Base-by-base conservation (phyloP, 2,113 vertebrate genomes). In the Marcusenius ussheri region DNA sequence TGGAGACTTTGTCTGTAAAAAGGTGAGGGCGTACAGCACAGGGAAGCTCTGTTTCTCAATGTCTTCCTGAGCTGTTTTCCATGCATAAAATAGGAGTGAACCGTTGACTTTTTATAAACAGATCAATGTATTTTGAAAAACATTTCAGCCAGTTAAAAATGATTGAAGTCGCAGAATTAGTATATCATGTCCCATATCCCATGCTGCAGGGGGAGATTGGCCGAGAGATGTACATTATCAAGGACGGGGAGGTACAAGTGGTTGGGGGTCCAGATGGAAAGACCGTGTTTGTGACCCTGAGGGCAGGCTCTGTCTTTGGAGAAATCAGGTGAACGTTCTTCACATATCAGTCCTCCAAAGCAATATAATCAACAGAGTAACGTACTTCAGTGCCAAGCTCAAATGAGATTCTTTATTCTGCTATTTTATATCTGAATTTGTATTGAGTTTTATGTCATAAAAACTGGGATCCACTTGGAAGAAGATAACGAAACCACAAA, bases 171-270 rank as follows among this genome's bases (percentile, higher is more conserved):
- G 83, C 9, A 47, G 3, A 46, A 45, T 47, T 13, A 24, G 24
- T 10, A 24, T 84, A 10, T 42, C 83, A 46, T 21, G 24, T 84
- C n/a, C n/a, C n/a, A n/a, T n/a, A n/a, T 3, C 39, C 56, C 92
- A 49, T 90, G 0, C 13, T 92, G 56, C 93, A 99, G 98, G 98
- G 96, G 0, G 98, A 99, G 92, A 99, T 99, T 0, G 98, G 98
- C 80, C 96, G 98, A 0, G 98, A 99, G 94, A 99, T 99, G 98
- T 99, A 99, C 94, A 99, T 99, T 87, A 99, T 99, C 91, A 98
- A 99, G 93, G 98, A 97, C 0, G 98, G 98, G 9, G 97, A 98
- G 90, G 98, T 99, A 88, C 98, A 97, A 92, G 98, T 99, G 89
- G 94, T 99, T 70, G 98, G 98, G 0, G 98, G 98, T 87, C 96